Evolutionary conservation across 2,888 invertebrate genomes (phyloP), one percentile per base, ranked within the genome.

Genomic region (Biston stratarius): DNA sequence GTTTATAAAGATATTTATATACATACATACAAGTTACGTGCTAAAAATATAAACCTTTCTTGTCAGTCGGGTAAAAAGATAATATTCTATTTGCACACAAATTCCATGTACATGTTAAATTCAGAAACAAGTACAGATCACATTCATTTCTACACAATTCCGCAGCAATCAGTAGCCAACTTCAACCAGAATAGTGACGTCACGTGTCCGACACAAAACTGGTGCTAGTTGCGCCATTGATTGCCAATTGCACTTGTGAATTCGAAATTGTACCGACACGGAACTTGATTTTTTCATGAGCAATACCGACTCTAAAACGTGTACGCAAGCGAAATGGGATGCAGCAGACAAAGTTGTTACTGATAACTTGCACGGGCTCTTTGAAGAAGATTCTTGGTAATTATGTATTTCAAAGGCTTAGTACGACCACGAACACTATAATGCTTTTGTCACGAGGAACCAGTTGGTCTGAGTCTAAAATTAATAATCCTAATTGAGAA

Each of bases 271-370:
- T 47, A 47, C 45, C 57, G 57, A 44, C 24, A 33, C 47, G 57
- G 38, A 59, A 59, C 58, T 59, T 48, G 58, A 59, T 59, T 59
- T 38, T 40, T 38, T 59, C 58, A 59, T 59, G 48, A 59, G 48
- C 57, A 33, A 15, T 48, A 48, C 48, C 14, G 48, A 14, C 48
- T 48, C 12, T 11, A 15, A 38, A 36, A 36, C 24, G 48, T 55
- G 33, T 33, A 42, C 58, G 24, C 14, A 38, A 38, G 15, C 58
- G 48, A 59, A 59, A 36, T 48, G 48, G 47, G 15, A 8, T n/a
- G 24, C 42, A 8, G 55, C 42, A 42, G 55, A 42, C 55, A 42
- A 55, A 55, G 24, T 55, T 42, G 55, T 42, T 42, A 1, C 42
- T 3, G 8, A 55, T 42, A 55, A 55, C 55, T 55, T n/a, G n/a